Evolutionary conservation across 2,113 vertebrate genomes (phyloP), one percentile per base, ranked within the genome.

Genomic region (Trachemys scripta): DNA sequence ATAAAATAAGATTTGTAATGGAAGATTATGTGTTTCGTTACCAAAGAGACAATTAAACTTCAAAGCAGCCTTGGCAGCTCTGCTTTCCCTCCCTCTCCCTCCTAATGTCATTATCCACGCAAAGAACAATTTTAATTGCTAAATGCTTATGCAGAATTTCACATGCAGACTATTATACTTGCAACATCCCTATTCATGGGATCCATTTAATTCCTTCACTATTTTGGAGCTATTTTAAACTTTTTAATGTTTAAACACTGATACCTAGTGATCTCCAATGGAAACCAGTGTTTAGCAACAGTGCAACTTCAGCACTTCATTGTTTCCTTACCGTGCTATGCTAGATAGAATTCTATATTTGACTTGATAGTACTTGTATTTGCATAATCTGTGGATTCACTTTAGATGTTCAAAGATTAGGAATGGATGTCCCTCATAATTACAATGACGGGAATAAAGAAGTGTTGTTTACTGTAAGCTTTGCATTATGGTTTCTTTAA

Each of bases 41-140:
- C 92, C 94, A 97, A 97, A 94, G 54, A 96, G 96, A 98, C 97
- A 97, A 98, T 98, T 98, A 97, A 94, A 97, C 97, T 96, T 98
- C 97, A 97, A 97, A 98, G 96, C 85, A 9, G 3, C 88, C 84
- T 94, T 97, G 97, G 97, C 96, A 96, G 95, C 53, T 94, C 93
- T 79, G 84, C 86, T 90, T 87, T 62, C 84, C 89, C 76, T 95
- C 87, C 92, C 90, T 76, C 93, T 53, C 76, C 90, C 75, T 95
- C 96, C 85, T 95, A 84, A 65, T 72, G 82, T 87, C 75, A 92
- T 84, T 25, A 96, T 91, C 53, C 87, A 93, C 2, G 3, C 80
- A 88, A 89, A 90, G 49, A 96, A 81, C 80, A 93, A 96, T 84
- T 95, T 93, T 82, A 96, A 94, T 78, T 84, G 91, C 89, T 93